A percentile compares a stretch with the other conserved stretches of the same genome.
Evolutionary conservation across 2,113 vertebrate genomes (phyloP).

Genomic region (Pomatostomus ruficeps): DNA sequence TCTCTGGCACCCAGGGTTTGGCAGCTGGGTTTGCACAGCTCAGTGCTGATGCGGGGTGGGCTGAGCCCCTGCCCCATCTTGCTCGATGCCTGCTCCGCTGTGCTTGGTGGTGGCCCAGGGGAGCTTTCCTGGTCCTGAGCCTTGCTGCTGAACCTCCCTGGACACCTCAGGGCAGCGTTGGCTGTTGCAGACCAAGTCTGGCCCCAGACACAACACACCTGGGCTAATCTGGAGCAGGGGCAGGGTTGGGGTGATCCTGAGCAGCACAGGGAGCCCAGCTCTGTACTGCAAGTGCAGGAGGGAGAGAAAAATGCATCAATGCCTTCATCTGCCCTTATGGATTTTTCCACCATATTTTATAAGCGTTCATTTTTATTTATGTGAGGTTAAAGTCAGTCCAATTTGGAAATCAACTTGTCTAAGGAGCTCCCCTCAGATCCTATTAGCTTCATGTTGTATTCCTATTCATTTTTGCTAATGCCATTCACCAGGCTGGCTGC

Average conservation of each 20-base stretch:
- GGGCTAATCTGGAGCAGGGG: not conserved
- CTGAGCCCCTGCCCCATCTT: not conserved
- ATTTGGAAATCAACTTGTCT: conserved; percentile 64
- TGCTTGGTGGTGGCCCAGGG: not conserved
- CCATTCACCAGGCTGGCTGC: not conserved
- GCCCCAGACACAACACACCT: not conserved
- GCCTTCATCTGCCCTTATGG: conserved; percentile 26
- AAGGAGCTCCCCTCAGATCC: conserved; percentile 41
- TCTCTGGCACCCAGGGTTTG: not conserved
- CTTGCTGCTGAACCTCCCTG: not conserved
- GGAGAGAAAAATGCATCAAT: not conserved
- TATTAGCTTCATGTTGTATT: conserved; percentile 51
- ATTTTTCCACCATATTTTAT: conserved; percentile 54
- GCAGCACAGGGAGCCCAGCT: not conserved
- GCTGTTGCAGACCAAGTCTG: not conserved
- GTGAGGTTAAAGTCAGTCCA: conserved; percentile 56
- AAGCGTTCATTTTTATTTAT: conserved; percentile 54
- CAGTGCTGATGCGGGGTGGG: not conserved
- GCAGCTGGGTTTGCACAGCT: not conserved
- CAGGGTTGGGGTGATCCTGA: accelerated
- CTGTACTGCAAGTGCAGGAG: not conserved
- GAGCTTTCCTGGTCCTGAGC: not conserved
- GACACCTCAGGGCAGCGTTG: not conserved
- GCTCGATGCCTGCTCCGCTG: not conserved
- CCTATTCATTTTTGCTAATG: conserved; percentile 61